Evolutionary conservation across 2,888 invertebrate species (phyloP).

Genomic region (Melanostoma mellinum): DNA sequence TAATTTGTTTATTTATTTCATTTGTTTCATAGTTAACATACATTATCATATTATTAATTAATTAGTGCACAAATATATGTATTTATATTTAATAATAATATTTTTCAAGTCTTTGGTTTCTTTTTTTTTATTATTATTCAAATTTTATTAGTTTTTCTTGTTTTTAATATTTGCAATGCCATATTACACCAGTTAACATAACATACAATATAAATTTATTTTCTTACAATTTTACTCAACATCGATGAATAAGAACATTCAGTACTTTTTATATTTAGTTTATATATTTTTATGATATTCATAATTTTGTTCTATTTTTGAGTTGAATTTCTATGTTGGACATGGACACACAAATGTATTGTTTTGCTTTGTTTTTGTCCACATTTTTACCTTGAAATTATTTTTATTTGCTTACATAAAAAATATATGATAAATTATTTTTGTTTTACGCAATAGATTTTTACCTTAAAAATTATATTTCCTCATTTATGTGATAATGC

Average conservation of each 20-base stretch:
- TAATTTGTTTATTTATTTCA: conserved; percentile 23
- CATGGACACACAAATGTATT: conserved; percentile 44
- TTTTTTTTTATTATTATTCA: conserved; percentile 40
- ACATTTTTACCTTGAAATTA: conserved; percentile 33
- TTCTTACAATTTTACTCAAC: conserved; percentile 54
- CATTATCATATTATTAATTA: conserved; percentile 43
- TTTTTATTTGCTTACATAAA: conserved; percentile 33
- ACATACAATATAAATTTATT: conserved; percentile 41
- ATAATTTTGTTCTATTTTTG: not conserved
- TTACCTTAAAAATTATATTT: conserved; percentile 29
- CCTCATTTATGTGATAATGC: conserved; percentile 7
- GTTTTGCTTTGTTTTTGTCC: conserved; percentile 16
- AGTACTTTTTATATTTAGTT: conserved; percentile 50
- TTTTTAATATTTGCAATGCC: conserved; percentile 29
- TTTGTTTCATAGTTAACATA: conserved; percentile 55
- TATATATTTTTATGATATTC: conserved; percentile 30
- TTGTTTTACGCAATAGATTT: conserved; percentile 31
- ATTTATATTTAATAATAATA: conserved; percentile 53
- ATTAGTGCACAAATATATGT: conserved; percentile 62
- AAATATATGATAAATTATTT: conserved; percentile 28
- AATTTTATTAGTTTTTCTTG: conserved; percentile 28
- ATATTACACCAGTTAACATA: conserved; percentile 45
- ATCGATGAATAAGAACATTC: conserved; percentile 70
- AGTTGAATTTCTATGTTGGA: conserved; percentile 8
- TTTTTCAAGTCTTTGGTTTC: conserved; percentile 68